Base-by-base conservation (phyloP, 2,797 vertebrate species). In the Mastacembelus armatus region DNA sequence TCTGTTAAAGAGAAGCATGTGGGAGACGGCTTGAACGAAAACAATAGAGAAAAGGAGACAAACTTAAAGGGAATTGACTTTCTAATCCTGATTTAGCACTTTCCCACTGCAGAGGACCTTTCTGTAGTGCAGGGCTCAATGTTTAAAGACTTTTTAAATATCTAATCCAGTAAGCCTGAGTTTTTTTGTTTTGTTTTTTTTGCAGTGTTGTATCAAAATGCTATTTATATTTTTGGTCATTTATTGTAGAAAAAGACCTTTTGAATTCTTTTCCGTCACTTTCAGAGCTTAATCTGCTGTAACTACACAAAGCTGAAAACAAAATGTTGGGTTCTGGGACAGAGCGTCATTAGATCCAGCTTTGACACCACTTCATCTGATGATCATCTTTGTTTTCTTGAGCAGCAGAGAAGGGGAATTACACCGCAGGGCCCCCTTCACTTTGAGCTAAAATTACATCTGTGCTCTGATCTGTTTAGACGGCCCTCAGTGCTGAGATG, bases 11-110 rank as follows among this genome's bases (percentile, higher is more conserved):
- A 61, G 56, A 22, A 47, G 60, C 75, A 26, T 35, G 63, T 57
- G 63, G 43, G 63, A 29, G 39, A 44, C 38, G 40, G 35, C 30
- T 33, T 18, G 54, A 54, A 42, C 51, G 68, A 21, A 68, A 29
- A 61, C 63, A 82, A 77, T 60, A n/a, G 55, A 49, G 51, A 43
- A 29, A 68, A 71, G 33, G 40, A 66, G 65, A 42, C 51, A 21
- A 36, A 66, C 26, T 57, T 42, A 27, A 22, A 61, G 64, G 30
- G 56, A 77, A 51, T 21, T 74, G 80, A 77, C 76, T 76, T 77
- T 73, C 54, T 73, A 74, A 79, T 79, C 76, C 59, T 35, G 54
- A 74, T 74, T n/a, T 21, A 66, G 24, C 47, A 30, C 68, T 88
- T 74, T 73, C 71, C 72, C 81, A 66, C 71, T 65, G 58, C 49